Percentiles rank a stretch among this genome's conserved stretches.
phyloP scores from a whole-genome alignment of 2,797 vertebrate genomes.

The Glossophaga mutica region DNA sequence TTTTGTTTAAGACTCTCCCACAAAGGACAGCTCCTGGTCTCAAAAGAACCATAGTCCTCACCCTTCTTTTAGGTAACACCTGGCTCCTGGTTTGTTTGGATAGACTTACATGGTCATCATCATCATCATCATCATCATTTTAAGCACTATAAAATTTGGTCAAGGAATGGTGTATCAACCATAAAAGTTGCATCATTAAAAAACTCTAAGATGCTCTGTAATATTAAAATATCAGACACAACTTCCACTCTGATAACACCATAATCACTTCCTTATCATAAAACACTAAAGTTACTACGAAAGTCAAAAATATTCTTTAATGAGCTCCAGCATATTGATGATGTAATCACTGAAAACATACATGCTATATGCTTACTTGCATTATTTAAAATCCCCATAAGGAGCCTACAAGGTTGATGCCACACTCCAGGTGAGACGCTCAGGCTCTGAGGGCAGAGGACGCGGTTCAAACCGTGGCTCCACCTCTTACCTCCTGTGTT shows the following conservation, averaged over 20 bases:
- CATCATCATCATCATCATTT: neutral
- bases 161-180: neutral
- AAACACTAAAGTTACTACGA: constrained; percentile 1
- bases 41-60: neutral
- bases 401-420: neutral
- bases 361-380: neutral
- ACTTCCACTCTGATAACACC: neutral
- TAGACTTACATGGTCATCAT: neutral
- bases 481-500: neutral
- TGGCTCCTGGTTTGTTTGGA: neutral
- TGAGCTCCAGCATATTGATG: neutral
- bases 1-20: neutral
- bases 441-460: neutral
- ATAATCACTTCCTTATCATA: neutral
- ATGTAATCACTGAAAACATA: neutral
- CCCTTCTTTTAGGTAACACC: neutral
- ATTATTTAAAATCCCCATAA: neutral
- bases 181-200: constrained; percentile 3
- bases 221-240: neutral
- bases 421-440: neutral
- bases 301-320: constrained; percentile 9
- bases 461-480: neutral
- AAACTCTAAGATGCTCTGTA: neutral
- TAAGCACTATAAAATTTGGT: constrained; percentile 31
- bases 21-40: neutral